Evolutionary conservation across 2,113 vertebrate genomes (phyloP).

Genomic region (Percopsis transmontana): DNA sequence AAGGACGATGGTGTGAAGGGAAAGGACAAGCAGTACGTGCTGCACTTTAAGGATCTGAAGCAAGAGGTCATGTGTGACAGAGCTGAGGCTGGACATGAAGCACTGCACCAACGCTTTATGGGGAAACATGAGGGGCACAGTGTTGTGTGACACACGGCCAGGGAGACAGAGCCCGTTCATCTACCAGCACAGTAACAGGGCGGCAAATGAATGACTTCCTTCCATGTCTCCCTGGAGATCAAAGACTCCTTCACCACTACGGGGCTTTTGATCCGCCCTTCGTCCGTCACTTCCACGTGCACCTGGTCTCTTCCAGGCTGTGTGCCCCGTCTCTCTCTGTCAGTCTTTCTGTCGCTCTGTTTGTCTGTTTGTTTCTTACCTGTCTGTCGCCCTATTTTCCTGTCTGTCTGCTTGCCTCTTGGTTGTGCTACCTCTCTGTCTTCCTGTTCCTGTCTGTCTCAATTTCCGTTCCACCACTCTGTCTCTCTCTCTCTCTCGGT

Average conservation of each 20-base stretch:
- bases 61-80: background rate
- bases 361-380: background rate
- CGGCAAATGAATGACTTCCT: conserved; percentile 58
- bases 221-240: conserved; percentile 43
- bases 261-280: conserved; percentile 29
- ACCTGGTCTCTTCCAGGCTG: background rate
- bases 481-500: background rate
- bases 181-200: conserved; percentile 35
- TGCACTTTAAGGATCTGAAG: no score
- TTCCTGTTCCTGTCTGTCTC: background rate
- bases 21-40: no score
- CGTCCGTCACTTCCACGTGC: background rate
- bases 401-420: conserved; percentile 6
- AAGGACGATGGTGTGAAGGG: no score
- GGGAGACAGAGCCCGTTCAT: conserved; percentile 22
- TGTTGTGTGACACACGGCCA: conserved; percentile 35
- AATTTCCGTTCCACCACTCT: background rate
- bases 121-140: background rate
- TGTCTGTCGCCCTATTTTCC: background rate
- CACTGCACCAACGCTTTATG: background rate
- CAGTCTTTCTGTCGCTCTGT: background rate
- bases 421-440: background rate
- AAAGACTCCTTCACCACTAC: conserved; percentile 51
- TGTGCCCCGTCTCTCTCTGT: conserved; percentile 5
- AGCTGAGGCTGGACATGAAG: background rate